Conservation (phyloP, 2,113 vertebrate species). For the Labrus mixtus region DNA sequence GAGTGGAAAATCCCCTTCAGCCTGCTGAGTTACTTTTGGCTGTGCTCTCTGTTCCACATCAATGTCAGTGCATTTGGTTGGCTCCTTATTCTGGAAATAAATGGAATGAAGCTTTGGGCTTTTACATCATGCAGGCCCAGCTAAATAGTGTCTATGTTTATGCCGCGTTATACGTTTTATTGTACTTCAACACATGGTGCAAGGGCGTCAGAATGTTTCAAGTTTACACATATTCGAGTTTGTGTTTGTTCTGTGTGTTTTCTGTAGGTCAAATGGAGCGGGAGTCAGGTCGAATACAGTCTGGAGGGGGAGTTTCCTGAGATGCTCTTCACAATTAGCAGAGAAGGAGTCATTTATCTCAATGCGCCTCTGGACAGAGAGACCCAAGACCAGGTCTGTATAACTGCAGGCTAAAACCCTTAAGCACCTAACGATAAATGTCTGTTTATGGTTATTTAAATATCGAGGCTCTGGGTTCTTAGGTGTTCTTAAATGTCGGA, state of each 20-base stretch:
- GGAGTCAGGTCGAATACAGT: conserved; percentile 78
- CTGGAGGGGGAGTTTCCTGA: conserved; percentile 84
- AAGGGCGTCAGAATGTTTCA: not conserved
- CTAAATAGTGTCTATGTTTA: conserved; percentile 13
- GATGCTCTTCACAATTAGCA: conserved; percentile 83
- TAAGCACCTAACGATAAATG: conserved; percentile 17
- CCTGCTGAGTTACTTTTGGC: conserved; percentile 78
- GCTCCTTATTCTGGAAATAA: conserved; percentile 71
- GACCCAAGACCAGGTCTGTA: conserved; percentile 84
- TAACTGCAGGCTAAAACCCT: conserved; percentile 35
- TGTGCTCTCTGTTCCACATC: conserved; percentile 75
- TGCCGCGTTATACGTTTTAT: not conserved
- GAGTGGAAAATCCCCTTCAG: conserved; percentile 83
- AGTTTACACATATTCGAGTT: not conserved
- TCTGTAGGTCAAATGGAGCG: conserved; percentile 85
- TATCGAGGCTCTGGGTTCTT: not conserved
- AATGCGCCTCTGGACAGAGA: conserved; percentile 86
- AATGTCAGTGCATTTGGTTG: conserved; percentile 68
- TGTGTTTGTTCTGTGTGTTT: conserved; percentile 34
- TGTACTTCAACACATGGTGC: not conserved
- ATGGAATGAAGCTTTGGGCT: conserved; percentile 35
- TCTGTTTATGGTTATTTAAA: not conserved
- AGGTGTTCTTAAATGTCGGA: not conserved
- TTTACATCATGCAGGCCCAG: conserved; percentile 12
- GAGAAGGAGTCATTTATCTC: conserved; percentile 83